Conservation (phyloP, 2,888 invertebrate species). For the Perizoma flavofasciatum region DNA sequence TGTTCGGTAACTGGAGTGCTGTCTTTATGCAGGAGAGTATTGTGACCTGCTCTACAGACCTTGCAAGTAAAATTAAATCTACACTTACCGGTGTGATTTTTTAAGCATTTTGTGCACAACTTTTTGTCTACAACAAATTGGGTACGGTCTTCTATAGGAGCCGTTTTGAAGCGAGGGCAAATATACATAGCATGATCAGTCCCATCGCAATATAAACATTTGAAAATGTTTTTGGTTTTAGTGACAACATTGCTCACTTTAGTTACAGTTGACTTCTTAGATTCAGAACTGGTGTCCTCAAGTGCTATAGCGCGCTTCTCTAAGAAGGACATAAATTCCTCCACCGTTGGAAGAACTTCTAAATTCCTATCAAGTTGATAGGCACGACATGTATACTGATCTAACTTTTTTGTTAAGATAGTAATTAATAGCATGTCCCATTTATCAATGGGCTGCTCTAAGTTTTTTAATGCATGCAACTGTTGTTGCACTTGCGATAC, state of each 20-base stretch:
- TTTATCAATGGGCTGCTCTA: conserved; percentile 11
- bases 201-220: conserved; percentile 4
- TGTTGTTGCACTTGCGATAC: conserved; percentile 28
- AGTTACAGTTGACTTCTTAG: conserved; percentile 1
- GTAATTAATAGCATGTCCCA: conserved; percentile 11
- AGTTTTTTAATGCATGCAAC: conserved; percentile 24
- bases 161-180: conserved; percentile 15
- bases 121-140: conserved; percentile 10
- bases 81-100: too few relatives aligned
- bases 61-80: too few relatives aligned
- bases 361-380: conserved; percentile 20
- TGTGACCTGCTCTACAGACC: too few relatives aligned
- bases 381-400: conserved; percentile 5
- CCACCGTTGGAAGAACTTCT: conserved; percentile 22
- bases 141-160: conserved; percentile 11
- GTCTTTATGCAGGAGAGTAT: too few relatives aligned
- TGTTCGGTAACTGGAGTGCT: too few relatives aligned
- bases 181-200: conserved; percentile 10
- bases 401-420: conserved; percentile 7
- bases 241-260: conserved; percentile 19
- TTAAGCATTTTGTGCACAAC: conserved; percentile 15
- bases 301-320: conserved; percentile 30
- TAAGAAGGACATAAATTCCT: conserved; percentile 24
- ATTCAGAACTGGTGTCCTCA: conserved; percentile 20
- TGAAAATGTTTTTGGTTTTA: conserved; percentile 3